phyloP scores from a whole-genome alignment of 2,113 vertebrate genomes.

The Chamaetylas fuelleborni region DNA sequence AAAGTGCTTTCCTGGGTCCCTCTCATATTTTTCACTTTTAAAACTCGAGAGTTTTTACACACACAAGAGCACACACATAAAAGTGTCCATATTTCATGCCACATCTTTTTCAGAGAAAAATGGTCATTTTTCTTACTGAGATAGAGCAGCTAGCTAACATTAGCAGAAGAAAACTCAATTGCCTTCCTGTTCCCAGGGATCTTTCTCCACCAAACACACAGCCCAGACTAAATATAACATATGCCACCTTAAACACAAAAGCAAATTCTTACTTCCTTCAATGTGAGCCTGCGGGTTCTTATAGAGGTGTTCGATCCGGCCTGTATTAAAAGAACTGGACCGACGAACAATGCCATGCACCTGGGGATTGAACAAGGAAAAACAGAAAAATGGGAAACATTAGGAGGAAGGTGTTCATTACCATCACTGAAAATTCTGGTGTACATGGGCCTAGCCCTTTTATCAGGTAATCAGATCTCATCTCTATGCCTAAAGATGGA shows the following conservation, averaged over 20 bases:
- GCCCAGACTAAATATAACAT: not conserved
- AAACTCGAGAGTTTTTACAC: not conserved
- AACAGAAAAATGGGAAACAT: not conserved
- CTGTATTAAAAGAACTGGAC: conserved; percentile 98
- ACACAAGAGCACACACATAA: not conserved
- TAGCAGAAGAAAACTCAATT: not conserved
- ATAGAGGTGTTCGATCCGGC: conserved; percentile 96
- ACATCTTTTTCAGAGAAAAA: not conserved
- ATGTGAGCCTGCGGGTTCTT: conserved; percentile 91
- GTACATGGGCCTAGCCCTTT: not conserved
- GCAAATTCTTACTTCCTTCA: conserved; percentile 89
- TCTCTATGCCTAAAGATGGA: not conserved
- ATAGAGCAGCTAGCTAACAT: not conserved
- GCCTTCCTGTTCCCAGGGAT: not conserved
- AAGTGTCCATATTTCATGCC: not conserved
- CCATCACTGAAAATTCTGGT: not conserved
- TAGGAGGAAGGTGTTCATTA: not conserved
- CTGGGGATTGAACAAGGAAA: conserved; percentile 59
- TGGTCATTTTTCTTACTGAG: not conserved
- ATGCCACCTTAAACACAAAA: not conserved
- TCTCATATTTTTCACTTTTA: not conserved
- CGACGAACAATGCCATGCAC: conserved; percentile 95
- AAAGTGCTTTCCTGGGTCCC: not conserved
- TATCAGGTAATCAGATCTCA: not conserved
- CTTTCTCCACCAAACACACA: not conserved